phyloP scores from a whole-genome alignment of 2,113 vertebrate species.

The Laticauda laticaudata region DNA sequence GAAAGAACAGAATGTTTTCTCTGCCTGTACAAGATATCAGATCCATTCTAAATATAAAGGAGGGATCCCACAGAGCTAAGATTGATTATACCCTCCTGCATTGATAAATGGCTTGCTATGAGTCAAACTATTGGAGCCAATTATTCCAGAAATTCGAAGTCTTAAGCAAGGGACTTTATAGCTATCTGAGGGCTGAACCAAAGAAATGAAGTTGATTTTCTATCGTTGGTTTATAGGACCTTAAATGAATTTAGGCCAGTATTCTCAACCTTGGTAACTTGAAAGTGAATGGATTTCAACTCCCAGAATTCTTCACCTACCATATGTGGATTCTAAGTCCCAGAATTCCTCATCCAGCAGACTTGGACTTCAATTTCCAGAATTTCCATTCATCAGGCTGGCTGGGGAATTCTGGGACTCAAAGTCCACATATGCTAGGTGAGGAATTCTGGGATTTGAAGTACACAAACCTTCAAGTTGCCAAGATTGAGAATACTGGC shows the following conservation, averaged over 20 bases:
- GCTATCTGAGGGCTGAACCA: not conserved
- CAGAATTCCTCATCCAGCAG: too few species aligned
- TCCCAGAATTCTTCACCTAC: too few species aligned
- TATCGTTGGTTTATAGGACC: not conserved
- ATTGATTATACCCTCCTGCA: not conserved
- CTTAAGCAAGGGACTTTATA: not conserved
- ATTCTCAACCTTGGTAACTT: not conserved
- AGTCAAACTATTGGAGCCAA: not conserved
- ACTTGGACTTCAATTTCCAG: too few species aligned
- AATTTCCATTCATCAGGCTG: too few species aligned
- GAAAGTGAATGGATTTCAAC: too few species aligned
- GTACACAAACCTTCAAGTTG: too few species aligned
- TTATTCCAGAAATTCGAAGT: not conserved
- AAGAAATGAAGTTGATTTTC: not conserved
- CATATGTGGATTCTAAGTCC: too few species aligned
- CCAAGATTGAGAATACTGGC: too few species aligned
- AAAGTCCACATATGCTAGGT: too few species aligned
- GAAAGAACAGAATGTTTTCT: not conserved
- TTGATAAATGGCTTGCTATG: not conserved
- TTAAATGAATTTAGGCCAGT: not conserved
- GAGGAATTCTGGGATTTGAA: too few species aligned
- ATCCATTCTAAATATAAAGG: not conserved
- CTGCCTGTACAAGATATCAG: not conserved
- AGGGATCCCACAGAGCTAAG: not conserved
- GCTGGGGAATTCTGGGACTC: too few species aligned